Evolutionary conservation across 1,140 invertebrate genomes (phyloP), one percentile per base, ranked within the genome.

Genomic region (Druon quercuslanigerum): DNA sequence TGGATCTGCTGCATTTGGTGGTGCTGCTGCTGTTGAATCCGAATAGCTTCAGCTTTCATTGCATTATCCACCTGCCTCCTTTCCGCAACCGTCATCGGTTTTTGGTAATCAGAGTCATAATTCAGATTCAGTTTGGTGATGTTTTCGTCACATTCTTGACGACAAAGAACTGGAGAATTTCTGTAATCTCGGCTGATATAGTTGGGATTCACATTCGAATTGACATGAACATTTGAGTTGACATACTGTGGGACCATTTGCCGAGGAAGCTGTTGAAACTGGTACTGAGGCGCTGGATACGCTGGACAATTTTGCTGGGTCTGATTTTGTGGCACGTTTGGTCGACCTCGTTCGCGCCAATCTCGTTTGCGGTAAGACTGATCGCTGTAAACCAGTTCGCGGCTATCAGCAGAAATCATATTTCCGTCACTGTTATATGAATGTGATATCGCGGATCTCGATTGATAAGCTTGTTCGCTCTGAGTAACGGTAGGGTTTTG

Each of bases 211-310:
- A 33, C 25, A 33, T 33, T 71, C 2, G 77, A 50, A 20, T 79
- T 86, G 1, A 84, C 80, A 79, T 83, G 80, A 40, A 87, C 54
- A 46, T 84, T 87, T 0, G 88, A 82, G n/a, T 85, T 85, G 7
- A 88, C 77, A 14, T 86, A 90, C 14, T 86, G 85, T 1, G 87
- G 84, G 46, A 84, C 79, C 74, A 88, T 83, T 73, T 85, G 86
- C 40, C 87, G 83, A 0, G 85, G 82, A 17, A 87, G 70, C 51
- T 85, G 85, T 40, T 87, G 87, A 76, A 85, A 86, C 9, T 88
- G 88, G 56, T 88, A 88, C 13, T 89, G 86, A 0, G 84, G 76
- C 0, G 80, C 77, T n/a, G 85, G 78, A 79, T 88, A 88, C 0
- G 83, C 79, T 1, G 85, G 85, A 16, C 85, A 86, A 70, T 84